Evolutionary conservation across 1,140 invertebrate species (phyloP), one percentile per base, ranked within the genome.

Genomic region (Probaryconus sp.): DNA sequence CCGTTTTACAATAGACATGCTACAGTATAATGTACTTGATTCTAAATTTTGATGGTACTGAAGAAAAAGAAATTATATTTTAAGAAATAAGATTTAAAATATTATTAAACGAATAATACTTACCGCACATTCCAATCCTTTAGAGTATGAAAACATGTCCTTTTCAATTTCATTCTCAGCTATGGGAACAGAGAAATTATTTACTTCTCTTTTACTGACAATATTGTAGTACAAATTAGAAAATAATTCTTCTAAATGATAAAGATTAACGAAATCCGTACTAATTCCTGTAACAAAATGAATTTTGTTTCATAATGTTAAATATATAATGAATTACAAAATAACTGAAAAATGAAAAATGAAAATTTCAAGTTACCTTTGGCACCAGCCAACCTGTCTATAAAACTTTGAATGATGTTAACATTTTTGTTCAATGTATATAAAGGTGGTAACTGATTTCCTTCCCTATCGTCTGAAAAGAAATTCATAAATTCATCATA

Each of bases 211-310:
- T 11, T 78, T 79, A 9, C 83, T 67, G 0, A 78, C n/a, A n/a
- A n/a, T n/a, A n/a, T n/a, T 73, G 64, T 89, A 90, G 9, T 84
- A 81, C n/a, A 91, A 33, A 5, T 67, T 73, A 31, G 76, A 84
- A 51, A 91, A 89, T 5, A 92, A 48, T 0, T 74, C 69, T 50
- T 91, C 89, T 16, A 91, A 69, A n/a, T 85, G 85, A 75, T 91
- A 91, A 3, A n/a, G n/a, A n/a, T n/a, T n/a, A n/a, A n/a, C n/a
- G n/a, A n/a, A n/a, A n/a, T n/a, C n/a, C n/a, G n/a, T n/a, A n/a
- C n/a, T n/a, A n/a, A n/a, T n/a, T n/a, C n/a, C n/a, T n/a, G n/a
- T n/a, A n/a, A n/a, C n/a, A n/a, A n/a, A n/a, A n/a, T n/a, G n/a
- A n/a, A n/a, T n/a, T n/a, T n/a, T n/a, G n/a, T n/a, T n/a, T n/a